Percentiles rank a stretch among this genome's conserved stretches.
These are phyloP conservation scores for Nycticebus coucang DNA, from an alignment of 2,113 vertebrate genomes.

Conservation along the genomic window DNA sequence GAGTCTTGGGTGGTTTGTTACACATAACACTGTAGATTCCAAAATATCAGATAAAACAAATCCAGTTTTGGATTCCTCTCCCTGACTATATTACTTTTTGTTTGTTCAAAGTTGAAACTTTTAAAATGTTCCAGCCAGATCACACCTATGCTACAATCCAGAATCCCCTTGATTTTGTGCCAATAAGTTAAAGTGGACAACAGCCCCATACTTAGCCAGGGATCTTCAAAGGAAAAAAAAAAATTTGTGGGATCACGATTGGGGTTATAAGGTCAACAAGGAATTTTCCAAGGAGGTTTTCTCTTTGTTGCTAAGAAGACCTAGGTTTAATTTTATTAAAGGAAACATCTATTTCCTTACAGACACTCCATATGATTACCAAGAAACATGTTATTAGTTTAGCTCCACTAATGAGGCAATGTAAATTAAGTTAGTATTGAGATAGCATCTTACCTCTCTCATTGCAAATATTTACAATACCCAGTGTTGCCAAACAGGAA, in stretches of 20 bases:
- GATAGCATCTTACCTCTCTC: not conserved
- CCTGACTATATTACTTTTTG: not conserved
- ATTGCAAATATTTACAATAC: constrained; percentile 6
- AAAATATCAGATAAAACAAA: constrained; percentile 2
- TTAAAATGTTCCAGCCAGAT: not conserved
- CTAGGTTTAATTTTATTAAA: constrained; percentile 7
- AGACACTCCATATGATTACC: not conserved
- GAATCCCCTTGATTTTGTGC: not conserved
- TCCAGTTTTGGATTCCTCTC: not conserved
- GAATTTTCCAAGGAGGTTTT: constrained; percentile 22
- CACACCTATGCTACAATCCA: not conserved
- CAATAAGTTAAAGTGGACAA: not conserved
- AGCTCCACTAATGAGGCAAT: not conserved
- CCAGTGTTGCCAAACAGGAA: not conserved
- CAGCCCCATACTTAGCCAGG: not conserved
- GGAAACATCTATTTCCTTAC: constrained; percentile 15
- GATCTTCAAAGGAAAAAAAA: not conserved
- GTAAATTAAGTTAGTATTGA: not conserved
- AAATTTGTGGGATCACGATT: not conserved
- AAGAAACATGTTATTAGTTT: not conserved
- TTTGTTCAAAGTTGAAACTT: not conserved
- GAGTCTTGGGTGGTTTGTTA: not conserved
- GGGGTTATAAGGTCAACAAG: not conserved
- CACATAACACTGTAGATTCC: not conserved
- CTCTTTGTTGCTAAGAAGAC: not conserved